phyloP scores from a whole-genome alignment of 2,113 vertebrate species.

The Callithrix jacchus region DNA sequence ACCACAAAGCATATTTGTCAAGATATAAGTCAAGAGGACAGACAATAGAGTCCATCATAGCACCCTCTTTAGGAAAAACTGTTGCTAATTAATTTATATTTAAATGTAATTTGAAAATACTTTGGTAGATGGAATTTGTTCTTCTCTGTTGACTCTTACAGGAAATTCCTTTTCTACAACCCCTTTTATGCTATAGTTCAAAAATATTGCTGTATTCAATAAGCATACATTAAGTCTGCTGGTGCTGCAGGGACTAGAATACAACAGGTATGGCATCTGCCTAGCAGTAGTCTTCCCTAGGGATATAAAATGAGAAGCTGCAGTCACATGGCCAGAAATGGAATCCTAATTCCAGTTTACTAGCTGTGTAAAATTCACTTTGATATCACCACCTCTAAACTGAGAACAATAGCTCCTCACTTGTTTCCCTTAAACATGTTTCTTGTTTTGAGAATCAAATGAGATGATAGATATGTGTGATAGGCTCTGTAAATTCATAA shows the following conservation, averaged over 20 bases:
- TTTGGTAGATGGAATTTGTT: not conserved
- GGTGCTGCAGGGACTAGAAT: not conserved
- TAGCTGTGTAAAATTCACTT: not conserved
- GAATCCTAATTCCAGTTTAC: not conserved
- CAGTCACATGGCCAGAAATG: not conserved
- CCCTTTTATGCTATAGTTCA: not conserved
- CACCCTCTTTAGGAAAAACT: not conserved
- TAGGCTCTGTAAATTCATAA: not conserved
- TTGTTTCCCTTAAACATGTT: not conserved
- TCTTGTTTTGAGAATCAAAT: constrained; percentile 11
- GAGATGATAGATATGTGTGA: not conserved
- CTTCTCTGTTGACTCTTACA: not conserved
- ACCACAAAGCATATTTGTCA: not conserved
- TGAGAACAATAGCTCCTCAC: not conserved
- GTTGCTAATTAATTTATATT: not conserved
- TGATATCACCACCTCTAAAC: not conserved
- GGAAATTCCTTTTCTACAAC: not conserved
- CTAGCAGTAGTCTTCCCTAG: not conserved
- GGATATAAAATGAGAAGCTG: not conserved
- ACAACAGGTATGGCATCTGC: not conserved
- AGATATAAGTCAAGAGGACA: not conserved
- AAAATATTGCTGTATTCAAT: not conserved
- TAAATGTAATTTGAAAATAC: not conserved
- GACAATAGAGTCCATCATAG: not conserved
- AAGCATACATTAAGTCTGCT: not conserved